These are phyloP conservation scores for Parambassis ranga DNA, from an alignment of 2,797 vertebrate species.

Conservation along the genomic window DNA sequence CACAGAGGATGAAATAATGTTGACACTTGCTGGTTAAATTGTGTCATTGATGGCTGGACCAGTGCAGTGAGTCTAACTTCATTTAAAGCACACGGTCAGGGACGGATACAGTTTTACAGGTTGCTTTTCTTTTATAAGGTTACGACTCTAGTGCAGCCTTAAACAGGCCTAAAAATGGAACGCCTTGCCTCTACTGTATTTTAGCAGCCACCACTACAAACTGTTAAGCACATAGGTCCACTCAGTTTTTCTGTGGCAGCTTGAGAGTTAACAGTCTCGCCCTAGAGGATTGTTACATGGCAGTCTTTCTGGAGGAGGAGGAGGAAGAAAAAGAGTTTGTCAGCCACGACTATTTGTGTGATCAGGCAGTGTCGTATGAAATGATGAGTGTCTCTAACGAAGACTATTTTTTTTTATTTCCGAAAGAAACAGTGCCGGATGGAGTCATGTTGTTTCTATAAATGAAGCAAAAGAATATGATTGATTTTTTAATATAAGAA, in stretches of 20 bases:
- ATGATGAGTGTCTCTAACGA: too few relatives aligned
- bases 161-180: too few relatives aligned
- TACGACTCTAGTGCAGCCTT: neutral
- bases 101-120: neutral
- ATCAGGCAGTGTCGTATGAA: too few relatives aligned
- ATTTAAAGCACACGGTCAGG: neutral
- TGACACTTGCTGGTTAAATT: constrained; percentile 46
- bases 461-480: too few relatives aligned
- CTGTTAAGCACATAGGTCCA: neutral
- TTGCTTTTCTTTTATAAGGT: neutral
- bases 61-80: neutral
- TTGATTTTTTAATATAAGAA: too few relatives aligned
- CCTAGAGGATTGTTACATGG: neutral
- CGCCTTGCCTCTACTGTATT: too few relatives aligned
- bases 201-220: too few relatives aligned
- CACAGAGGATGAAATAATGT: constrained; percentile 49
- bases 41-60: constrained; percentile 37
- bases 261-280: neutral
- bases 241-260: neutral
- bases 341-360: too few relatives aligned
- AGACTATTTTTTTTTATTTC: too few relatives aligned
- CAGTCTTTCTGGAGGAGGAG: neutral
- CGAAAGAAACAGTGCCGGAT: too few relatives aligned
- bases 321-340: too few relatives aligned
- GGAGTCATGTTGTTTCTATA: too few relatives aligned